Conservation (phyloP, 2,888 invertebrate genomes). For the Coenonympha arcania region DNA sequence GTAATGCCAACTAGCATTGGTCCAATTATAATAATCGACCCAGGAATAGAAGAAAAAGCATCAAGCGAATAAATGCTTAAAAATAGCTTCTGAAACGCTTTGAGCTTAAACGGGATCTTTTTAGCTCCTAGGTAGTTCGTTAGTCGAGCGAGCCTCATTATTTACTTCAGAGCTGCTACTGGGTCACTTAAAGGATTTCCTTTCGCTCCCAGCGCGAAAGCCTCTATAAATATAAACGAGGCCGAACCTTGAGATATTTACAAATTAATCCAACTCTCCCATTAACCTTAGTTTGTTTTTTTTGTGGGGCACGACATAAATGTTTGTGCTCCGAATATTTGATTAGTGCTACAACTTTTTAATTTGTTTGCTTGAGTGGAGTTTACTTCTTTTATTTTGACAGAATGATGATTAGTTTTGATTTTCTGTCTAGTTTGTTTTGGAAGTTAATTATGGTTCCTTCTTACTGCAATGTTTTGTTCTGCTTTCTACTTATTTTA, state of each 20-base stretch:
- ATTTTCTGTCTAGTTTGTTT: too few species aligned
- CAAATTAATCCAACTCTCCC: conserved; percentile 15
- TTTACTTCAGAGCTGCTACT: conserved; percentile 6
- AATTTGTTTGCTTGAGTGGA: neutral
- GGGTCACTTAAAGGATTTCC: conserved; percentile 19
- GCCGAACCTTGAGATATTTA: conserved; percentile 17
- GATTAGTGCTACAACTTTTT: neutral
- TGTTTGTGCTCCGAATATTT: neutral
- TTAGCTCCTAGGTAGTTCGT: neutral
- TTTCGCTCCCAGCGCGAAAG: conserved; percentile 12
- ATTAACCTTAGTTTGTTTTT: conserved; percentile 18
- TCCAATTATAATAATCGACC: too few species aligned
- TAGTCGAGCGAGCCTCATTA: conserved; percentile 11
- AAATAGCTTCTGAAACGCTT: neutral
- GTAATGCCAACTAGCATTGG: too few species aligned
- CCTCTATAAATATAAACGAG: conserved; percentile 17
- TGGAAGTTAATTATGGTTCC: too few species aligned
- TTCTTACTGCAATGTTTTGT: neutral
- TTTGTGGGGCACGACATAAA: conserved; percentile 6
- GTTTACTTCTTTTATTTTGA: too few species aligned
- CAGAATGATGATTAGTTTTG: too few species aligned
- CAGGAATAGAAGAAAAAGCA: too few species aligned
- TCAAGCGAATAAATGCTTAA: neutral
- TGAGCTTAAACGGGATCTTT: neutral
- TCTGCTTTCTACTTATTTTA: neutral